Evolutionary conservation across 2,113 vertebrate genomes (phyloP).

Genomic region (Hirundichthys speculiger): DNA sequence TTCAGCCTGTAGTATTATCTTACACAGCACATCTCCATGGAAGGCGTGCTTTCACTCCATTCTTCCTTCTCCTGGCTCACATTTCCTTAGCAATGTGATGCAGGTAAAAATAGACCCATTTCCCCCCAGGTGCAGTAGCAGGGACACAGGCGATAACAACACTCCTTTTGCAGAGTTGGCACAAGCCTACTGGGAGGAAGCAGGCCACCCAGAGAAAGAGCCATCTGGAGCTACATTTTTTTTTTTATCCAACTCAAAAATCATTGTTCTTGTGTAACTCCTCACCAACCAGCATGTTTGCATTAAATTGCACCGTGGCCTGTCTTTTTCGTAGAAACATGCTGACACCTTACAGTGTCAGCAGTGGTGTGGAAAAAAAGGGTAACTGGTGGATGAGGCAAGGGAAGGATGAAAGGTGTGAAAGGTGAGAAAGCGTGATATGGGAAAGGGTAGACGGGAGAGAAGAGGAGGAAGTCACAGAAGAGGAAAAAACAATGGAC

Average conservation of each 20-base stretch:
- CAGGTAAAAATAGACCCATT: constrained; percentile 68
- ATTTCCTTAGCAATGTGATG: constrained; percentile 60
- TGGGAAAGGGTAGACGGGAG: not conserved
- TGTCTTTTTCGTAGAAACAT: constrained; percentile 40
- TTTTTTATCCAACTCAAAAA: constrained; percentile 23
- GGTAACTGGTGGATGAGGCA: not conserved
- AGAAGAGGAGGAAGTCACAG: not conserved
- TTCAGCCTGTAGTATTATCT: constrained; percentile 21
- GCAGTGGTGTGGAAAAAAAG: constrained; percentile 45
- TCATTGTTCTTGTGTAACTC: constrained; percentile 41
- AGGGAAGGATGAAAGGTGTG: constrained; percentile 17
- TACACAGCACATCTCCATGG: constrained; percentile 16
- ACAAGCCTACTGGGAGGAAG: constrained; percentile 57
- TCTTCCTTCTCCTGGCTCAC: constrained; percentile 35
- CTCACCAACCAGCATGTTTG: constrained; percentile 31
- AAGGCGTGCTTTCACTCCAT: constrained; percentile 33
- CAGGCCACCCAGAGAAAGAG: constrained; percentile 59
- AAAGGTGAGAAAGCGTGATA: constrained; percentile 37
- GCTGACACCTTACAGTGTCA: constrained; percentile 45
- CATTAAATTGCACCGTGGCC: constrained; percentile 47
- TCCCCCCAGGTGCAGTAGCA: constrained; percentile 58
- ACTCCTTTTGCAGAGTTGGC: constrained; percentile 54
- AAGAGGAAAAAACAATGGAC: constrained; percentile 27
- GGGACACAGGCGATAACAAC: constrained; percentile 75
- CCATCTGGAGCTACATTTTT: constrained; percentile 65